Conservation (phyloP, 1,140 invertebrate genomes). For the Homarus americanus region DNA sequence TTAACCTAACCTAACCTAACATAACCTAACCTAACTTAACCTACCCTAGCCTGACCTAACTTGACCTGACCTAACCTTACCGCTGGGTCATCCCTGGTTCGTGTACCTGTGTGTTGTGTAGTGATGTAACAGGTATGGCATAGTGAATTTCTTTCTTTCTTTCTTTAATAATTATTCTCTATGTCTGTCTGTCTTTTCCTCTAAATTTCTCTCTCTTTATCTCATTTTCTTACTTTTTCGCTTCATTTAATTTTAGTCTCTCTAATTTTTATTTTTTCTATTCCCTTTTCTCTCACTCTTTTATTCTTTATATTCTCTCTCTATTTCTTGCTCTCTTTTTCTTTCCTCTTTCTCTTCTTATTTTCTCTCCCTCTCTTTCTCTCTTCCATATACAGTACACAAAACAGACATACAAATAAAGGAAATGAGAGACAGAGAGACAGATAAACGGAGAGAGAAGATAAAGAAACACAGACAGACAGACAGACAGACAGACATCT, state of each 20-base stretch:
- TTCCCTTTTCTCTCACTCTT: background rate
- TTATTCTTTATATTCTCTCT: background rate
- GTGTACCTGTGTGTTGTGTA: slow-evolving; percentile 13
- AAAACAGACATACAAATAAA: too few relatives aligned
- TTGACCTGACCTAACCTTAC: slow-evolving; percentile 8
- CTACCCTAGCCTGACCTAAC: background rate
- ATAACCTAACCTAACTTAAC: background rate
- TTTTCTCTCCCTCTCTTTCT: too few relatives aligned
- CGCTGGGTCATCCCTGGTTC: background rate
- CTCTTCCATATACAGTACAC: too few relatives aligned
- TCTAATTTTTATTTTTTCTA: background rate
- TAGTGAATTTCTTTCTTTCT: background rate
- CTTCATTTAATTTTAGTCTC: background rate
- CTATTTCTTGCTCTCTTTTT: background rate
- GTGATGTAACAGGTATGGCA: background rate
- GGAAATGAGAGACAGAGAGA: too few relatives aligned
- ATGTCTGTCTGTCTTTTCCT: background rate
- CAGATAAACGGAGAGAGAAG: too few relatives aligned
- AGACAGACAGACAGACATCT: too few relatives aligned
- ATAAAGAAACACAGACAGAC: too few relatives aligned
- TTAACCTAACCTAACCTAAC: background rate
- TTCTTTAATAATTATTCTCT: too few relatives aligned
- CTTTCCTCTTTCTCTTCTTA: background rate
- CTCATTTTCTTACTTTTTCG: background rate
- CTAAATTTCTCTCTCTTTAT: background rate